Evolutionary conservation across 2,888 invertebrate genomes (phyloP).

Genomic region (Periphyllus acericola): DNA sequence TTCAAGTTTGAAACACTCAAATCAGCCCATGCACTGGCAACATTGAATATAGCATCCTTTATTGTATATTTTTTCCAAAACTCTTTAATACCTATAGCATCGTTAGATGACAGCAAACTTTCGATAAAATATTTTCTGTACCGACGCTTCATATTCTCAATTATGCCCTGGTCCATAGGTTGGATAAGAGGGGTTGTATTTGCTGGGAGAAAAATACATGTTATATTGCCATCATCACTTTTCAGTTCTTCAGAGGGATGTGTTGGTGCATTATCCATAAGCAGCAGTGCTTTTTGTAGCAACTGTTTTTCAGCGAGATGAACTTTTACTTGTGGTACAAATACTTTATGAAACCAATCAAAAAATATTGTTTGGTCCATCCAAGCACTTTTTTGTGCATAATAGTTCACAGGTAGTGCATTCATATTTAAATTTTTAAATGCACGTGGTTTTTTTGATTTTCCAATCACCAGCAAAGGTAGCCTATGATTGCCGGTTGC

Average conservation of each 20-base stretch:
- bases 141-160: slow-evolving; percentile 38
- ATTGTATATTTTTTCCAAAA: too few species aligned
- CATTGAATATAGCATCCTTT: too few species aligned
- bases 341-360: slow-evolving; percentile 44
- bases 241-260: slow-evolving; percentile 37
- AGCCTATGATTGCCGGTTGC: too few species aligned
- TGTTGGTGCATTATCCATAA: slow-evolving; percentile 54
- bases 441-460: too few species aligned
- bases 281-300: slow-evolving; percentile 36
- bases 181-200: slow-evolving; percentile 28
- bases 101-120: slow-evolving; percentile 25
- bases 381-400: slow-evolving; percentile 52
- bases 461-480: too few species aligned
- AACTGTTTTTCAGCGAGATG: slow-evolving; percentile 11
- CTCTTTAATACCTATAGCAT: too few species aligned
- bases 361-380: slow-evolving; percentile 40
- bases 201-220: slow-evolving; percentile 11
- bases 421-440: too few species aligned
- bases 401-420: too few species aligned
- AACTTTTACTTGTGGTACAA: slow-evolving; percentile 50
- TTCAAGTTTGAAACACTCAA: too few species aligned
- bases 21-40: too few species aligned
- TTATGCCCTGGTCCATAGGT: slow-evolving; percentile 1
- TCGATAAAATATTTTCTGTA: slow-evolving; percentile 22
- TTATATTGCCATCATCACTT: slow-evolving; percentile 66